Base-by-base conservation (phyloP, 2,888 invertebrate genomes). In the Podabrus alpinus region DNA sequence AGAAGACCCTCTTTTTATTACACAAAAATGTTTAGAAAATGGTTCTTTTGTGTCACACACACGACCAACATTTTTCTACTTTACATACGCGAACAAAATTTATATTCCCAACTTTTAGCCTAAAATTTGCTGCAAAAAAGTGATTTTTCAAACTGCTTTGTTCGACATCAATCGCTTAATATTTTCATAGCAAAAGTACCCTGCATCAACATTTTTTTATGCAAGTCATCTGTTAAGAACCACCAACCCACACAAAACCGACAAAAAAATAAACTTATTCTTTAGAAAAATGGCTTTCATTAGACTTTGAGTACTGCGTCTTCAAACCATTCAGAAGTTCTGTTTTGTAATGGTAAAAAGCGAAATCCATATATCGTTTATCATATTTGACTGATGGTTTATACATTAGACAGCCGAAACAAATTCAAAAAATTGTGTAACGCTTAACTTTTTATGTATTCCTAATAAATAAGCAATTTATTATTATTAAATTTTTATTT, bases 11-110 rank as follows among this genome's bases (percentile, higher is more conserved):
- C 72, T 69, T 78, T 81, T 80, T 79, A 75, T 73, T 67, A 15
- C 17, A 61, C 72, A 69, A 77, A 78, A 79, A 77, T 76, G 78
- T 75, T 74, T 79, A 77, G 79, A 80, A 80, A 80, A 80, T 77
- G 78, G 69, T 61, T 74, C 73, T 75, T 77, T 81, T 79, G 78
- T 80, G 70, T 1, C 19, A 19, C 17, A 67, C 71, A 71, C 75
- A 72, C 72, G 72, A 75, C 72, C 29, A 68, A 66, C 13, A 62
- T 29, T 15, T 62, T 13, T 62, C 62, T 45, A 45, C 45, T 45
- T 45, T 45, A 45, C 45, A 45, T 45, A 45, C 1, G 1, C n/a
- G 5, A n/a, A 2, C 45, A 1, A 45, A 45, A 45, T 45, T 45
- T 45, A 45, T 45, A n/a, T 45, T 45, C n/a, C 45, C n/a, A 45